Evolutionary conservation across 2,888 invertebrate genomes (phyloP).

Genomic region (Protonemura montana): DNA sequence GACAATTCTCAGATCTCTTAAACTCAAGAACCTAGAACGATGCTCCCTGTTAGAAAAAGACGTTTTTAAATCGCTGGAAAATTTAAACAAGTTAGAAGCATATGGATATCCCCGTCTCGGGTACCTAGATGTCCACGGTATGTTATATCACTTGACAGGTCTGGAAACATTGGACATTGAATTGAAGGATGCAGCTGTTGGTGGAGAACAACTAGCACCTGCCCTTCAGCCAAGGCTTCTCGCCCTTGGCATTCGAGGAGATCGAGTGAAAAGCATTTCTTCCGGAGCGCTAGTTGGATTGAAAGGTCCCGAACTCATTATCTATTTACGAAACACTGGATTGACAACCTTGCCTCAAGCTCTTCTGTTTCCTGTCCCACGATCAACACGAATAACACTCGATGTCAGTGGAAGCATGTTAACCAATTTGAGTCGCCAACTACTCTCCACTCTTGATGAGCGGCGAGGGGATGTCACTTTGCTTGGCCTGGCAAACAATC

Average conservation of each 20-base stretch:
- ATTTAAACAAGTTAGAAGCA: conserved; percentile 74
- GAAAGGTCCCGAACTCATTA: conserved; percentile 73
- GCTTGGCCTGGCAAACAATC: conserved; percentile 78
- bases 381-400: conserved; percentile 80
- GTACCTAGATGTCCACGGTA: conserved; percentile 85
- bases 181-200: conserved; percentile 82
- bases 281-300: conserved; percentile 85
- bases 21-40: conserved; percentile 71
- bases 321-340: conserved; percentile 84
- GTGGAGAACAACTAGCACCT: conserved; percentile 82
- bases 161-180: conserved; percentile 83
- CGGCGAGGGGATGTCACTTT: conserved; percentile 77
- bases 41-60: conserved; percentile 83
- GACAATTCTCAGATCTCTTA: conserved; percentile 64
- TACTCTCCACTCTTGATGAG: conserved; percentile 83
- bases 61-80: conserved; percentile 76
- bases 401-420: conserved; percentile 83
- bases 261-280: conserved; percentile 76
- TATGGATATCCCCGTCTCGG: conserved; percentile 81
- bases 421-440: conserved; percentile 77
- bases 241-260: conserved; percentile 77
- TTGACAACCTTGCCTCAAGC: conserved; percentile 80
- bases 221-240: conserved; percentile 80
- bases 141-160: conserved; percentile 76
- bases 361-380: conserved; percentile 84